Evolutionary conservation across 2,888 invertebrate species (phyloP).

Genomic region (Troides aeacus): DNA sequence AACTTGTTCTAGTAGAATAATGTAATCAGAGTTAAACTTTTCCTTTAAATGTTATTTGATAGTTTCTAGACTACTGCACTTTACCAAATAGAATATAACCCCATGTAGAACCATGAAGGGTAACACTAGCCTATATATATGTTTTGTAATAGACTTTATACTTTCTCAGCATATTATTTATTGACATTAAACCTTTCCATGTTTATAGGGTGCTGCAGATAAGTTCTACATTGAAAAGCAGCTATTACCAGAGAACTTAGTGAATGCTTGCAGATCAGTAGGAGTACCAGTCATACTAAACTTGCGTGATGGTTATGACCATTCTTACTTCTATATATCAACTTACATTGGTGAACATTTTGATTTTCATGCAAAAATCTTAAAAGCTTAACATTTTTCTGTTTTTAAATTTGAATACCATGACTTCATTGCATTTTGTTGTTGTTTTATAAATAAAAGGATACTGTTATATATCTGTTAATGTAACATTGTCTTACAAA

Average conservation of each 20-base stretch:
- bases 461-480: neutral
- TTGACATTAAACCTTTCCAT: too few species aligned
- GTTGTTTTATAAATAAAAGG: neutral
- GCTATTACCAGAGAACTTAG: slow-evolving; percentile 91
- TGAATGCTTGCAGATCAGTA: slow-evolving; percentile 84
- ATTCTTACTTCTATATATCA: slow-evolving; percentile 95
- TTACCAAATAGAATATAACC: too few species aligned
- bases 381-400: slow-evolving; percentile 69
- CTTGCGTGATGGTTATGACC: slow-evolving; percentile 93
- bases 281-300: slow-evolving; percentile 85
- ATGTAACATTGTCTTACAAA: neutral
- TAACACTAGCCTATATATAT: too few species aligned
- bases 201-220: slow-evolving; percentile 87
- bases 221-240: slow-evolving; percentile 87
- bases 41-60: too few species aligned
- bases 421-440: neutral
- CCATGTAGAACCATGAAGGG: too few species aligned
- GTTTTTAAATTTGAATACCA: neutral
- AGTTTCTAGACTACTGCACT: too few species aligned
- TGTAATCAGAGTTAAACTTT: too few species aligned
- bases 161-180: too few species aligned
- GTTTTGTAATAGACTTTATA: too few species aligned
- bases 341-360: slow-evolving; percentile 96
- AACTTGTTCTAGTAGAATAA: too few species aligned
- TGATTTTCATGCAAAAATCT: slow-evolving; percentile 90